Evolutionary conservation across 1,140 invertebrate genomes (phyloP).

Genomic region (Drosophila athabasca): DNA sequence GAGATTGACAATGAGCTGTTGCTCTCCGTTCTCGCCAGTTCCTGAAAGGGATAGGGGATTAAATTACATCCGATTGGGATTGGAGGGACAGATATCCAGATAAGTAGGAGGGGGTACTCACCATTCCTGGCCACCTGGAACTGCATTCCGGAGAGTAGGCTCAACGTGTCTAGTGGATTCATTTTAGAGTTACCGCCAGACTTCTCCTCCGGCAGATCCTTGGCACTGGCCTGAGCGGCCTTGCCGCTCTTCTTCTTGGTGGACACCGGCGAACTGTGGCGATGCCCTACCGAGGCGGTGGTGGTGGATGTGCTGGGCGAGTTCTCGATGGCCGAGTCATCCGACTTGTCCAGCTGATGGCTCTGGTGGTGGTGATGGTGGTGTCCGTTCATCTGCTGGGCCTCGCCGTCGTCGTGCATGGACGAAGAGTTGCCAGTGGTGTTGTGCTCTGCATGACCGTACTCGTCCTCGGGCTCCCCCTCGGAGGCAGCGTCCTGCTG

Average conservation of each 20-base stretch:
- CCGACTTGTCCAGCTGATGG: conserved; percentile 76
- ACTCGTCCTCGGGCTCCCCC: conserved; percentile 69
- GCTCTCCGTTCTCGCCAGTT: conserved; percentile 90
- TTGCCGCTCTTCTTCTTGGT: conserved; percentile 80
- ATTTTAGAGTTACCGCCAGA: conserved; percentile 32
- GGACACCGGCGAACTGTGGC: conserved; percentile 75
- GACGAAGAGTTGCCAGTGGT: conserved; percentile 70
- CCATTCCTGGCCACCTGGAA: conserved; percentile 96
- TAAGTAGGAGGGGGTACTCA: conserved; percentile 80
- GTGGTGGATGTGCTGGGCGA: conserved; percentile 78
- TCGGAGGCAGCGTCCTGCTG: conserved; percentile 69
- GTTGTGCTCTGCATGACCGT: conserved; percentile 65
- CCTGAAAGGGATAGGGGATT: conserved; percentile 83
- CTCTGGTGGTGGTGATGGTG: conserved; percentile 60
- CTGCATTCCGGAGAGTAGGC: conserved; percentile 87
- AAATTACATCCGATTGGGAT: conserved; percentile 1
- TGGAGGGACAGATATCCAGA: too few relatives aligned
- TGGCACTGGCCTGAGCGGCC: conserved; percentile 19
- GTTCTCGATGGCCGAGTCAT: conserved; percentile 80
- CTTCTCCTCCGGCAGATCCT: conserved; percentile 25
- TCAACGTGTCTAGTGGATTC: conserved; percentile 67
- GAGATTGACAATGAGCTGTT: conserved; percentile 96
- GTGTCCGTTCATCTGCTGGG: conserved; percentile 65
- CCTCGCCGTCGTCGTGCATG: conserved; percentile 62
- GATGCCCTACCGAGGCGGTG: conserved; percentile 61